Conservation (phyloP, 2,888 invertebrate genomes). For the Auanema sp. region DNA sequence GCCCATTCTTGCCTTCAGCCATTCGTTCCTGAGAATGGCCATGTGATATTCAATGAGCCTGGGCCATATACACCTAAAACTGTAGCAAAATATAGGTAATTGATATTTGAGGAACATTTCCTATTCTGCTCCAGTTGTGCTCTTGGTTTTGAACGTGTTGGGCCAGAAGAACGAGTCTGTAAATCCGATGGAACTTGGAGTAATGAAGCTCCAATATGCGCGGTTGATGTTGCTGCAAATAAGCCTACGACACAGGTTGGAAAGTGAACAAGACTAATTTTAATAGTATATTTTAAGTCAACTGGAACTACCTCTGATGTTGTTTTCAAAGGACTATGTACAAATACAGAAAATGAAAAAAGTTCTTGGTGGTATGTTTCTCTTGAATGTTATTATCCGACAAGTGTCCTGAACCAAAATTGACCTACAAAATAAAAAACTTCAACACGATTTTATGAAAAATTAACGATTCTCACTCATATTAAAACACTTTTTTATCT, state of each 20-base stretch:
- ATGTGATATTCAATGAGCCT: conserved; percentile 70
- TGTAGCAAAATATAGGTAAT: conserved; percentile 72
- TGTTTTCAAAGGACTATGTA: conserved; percentile 32
- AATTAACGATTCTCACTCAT: too few relatives aligned
- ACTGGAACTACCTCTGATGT: conserved; percentile 36
- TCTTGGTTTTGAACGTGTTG: conserved; percentile 84
- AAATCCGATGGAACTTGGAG: conserved; percentile 46
- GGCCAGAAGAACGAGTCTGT: conserved; percentile 77
- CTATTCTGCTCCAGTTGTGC: conserved; percentile 76
- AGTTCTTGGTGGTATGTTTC: conserved; percentile 38
- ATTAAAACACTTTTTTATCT: too few relatives aligned
- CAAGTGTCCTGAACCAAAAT: too few relatives aligned
- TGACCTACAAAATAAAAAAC: too few relatives aligned
- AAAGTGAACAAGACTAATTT: neutral
- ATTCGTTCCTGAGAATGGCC: conserved; percentile 72
- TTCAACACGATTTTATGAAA: too few relatives aligned
- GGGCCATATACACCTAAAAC: conserved; percentile 74
- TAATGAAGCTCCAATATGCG: conserved; percentile 47
- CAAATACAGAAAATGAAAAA: conserved; percentile 37
- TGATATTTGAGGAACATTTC: neutral
- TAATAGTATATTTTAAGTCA: conserved; percentile 21
- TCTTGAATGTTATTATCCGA: neutral
- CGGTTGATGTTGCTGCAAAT: conserved; percentile 51
- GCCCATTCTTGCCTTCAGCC: conserved; percentile 49
- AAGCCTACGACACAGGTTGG: conserved; percentile 42